Percentiles rank a stretch among this genome's conserved stretches.
Conservation (phyloP, 2,797 vertebrate species). For the Lophura swinhoii region DNA sequence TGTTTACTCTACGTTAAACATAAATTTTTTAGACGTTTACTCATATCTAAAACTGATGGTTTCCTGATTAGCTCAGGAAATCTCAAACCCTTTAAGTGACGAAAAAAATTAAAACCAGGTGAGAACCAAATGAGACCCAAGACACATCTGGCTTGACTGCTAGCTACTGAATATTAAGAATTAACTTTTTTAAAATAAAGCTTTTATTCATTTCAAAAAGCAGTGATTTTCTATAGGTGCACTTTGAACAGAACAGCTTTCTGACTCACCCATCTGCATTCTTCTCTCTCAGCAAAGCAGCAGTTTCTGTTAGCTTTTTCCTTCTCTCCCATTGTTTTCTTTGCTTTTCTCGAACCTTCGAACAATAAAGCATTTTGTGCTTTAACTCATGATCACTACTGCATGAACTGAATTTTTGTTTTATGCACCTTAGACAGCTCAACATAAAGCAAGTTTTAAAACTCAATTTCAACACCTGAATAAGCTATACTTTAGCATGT, state of each 20-base stretch:
- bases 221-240: neutral
- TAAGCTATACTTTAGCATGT: neutral
- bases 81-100: neutral
- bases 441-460: neutral
- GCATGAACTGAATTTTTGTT: neutral
- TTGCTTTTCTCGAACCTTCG: conserved; percentile 88
- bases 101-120: neutral
- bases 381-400: neutral
- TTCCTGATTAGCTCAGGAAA: neutral
- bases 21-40: neutral
- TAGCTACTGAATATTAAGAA: neutral
- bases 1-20: neutral
- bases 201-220: neutral
- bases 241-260: neutral
- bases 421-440: neutral
- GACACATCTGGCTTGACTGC: neutral
- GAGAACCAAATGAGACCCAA: neutral
- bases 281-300: conserved; percentile 85
- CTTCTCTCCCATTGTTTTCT: conserved; percentile 89
- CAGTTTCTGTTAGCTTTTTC: conserved; percentile 86
- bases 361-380: conserved; percentile 39
- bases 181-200: neutral
- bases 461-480: neutral
- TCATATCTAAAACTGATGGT: neutral
- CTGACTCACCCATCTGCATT: conserved; percentile 92